A percentile compares a stretch with the other conserved stretches of the same genome.
phyloP scores from a whole-genome alignment of 2,113 vertebrate genomes.

The Junco hyemalis region DNA sequence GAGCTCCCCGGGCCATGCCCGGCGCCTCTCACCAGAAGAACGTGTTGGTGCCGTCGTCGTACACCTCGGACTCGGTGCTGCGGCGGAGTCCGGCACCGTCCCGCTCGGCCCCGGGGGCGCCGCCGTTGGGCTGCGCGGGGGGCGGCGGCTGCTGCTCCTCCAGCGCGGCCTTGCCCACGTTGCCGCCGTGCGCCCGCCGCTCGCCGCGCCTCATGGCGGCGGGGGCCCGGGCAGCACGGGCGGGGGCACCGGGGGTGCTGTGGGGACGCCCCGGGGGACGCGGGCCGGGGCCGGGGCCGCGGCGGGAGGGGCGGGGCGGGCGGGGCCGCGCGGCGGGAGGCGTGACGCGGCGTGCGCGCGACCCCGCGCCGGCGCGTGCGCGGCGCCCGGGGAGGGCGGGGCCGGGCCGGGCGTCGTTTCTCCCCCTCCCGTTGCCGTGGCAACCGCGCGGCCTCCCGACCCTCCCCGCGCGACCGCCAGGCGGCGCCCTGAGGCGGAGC shows the following conservation, averaged over 20 bases:
- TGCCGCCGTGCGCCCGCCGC: too few relatives aligned
- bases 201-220: too few relatives aligned
- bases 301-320: too few relatives aligned
- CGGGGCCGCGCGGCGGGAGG: too few relatives aligned
- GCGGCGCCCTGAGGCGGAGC: neutral
- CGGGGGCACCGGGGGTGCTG: too few relatives aligned
- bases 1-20: neutral
- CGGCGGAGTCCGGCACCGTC: constrained; percentile 41
- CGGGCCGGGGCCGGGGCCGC: too few relatives aligned
- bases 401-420: neutral
- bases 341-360: neutral
- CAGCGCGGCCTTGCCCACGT: too few relatives aligned
- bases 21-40: constrained; percentile 90
- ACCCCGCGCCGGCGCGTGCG: neutral
- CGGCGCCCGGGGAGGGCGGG: neutral
- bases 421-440: neutral
- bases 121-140: neutral
- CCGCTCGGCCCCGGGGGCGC: neutral
- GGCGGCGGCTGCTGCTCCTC: too few relatives aligned
- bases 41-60: constrained; percentile 96
- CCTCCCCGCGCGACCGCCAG: neutral
- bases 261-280: too few relatives aligned
- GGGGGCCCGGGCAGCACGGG: too few relatives aligned
- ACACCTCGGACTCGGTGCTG: constrained; percentile 89
- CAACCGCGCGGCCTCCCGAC: neutral